Conservation (phyloP, 1,140 invertebrate species). For the Mamestra configurata region DNA sequence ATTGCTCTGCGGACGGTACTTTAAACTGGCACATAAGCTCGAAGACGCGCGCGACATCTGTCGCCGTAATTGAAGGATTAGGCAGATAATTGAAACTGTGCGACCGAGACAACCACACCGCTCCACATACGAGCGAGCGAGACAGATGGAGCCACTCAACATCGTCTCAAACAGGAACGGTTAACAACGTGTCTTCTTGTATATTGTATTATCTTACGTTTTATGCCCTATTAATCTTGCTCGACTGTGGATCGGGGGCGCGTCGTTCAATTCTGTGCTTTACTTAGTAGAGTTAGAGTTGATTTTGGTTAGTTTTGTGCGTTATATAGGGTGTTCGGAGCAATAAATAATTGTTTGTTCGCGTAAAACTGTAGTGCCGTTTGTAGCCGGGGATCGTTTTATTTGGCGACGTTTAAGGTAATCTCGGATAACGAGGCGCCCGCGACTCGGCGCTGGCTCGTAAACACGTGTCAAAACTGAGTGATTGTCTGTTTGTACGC, state of each 20-base stretch:
- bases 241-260: constrained; percentile 64
- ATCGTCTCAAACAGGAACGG: constrained; percentile 77
- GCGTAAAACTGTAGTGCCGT: constrained; percentile 82
- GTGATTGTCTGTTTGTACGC: constrained; percentile 48
- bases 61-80: constrained; percentile 88
- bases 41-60: constrained; percentile 87
- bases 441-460: constrained; percentile 59
- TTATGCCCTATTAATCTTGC: constrained; percentile 87
- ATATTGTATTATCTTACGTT: constrained; percentile 87
- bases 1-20: constrained; percentile 85
- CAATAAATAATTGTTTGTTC: constrained; percentile 86
- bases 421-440: constrained; percentile 75
- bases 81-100: constrained; percentile 87
- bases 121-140: constrained; percentile 59
- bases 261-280: constrained; percentile 61
- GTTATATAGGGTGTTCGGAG: constrained; percentile 68
- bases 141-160: constrained; percentile 65
- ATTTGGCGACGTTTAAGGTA: constrained; percentile 71
- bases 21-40: constrained; percentile 86
- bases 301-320: constrained; percentile 49
- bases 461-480: constrained; percentile 66
- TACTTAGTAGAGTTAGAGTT: constrained; percentile 61
- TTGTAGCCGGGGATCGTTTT: constrained; percentile 73
- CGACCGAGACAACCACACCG: constrained; percentile 64
- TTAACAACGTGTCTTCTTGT: constrained; percentile 88